Base-by-base conservation (phyloP, 2,888 invertebrate genomes). In the Synergus japonicus region DNA sequence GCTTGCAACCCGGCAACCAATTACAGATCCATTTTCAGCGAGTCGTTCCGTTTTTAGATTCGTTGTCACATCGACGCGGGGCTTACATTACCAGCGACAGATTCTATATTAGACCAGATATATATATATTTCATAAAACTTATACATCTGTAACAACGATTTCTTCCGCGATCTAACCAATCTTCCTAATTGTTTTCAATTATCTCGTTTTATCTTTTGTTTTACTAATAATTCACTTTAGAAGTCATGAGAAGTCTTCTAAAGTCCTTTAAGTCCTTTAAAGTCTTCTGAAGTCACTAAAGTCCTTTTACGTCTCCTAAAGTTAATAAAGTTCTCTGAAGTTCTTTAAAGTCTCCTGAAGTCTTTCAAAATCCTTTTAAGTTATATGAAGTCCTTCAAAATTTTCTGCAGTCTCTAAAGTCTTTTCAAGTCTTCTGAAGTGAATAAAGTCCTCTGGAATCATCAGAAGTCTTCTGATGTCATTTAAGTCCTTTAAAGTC, bases 11-110 rank as follows among this genome's bases (percentile, higher is more conserved):
- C 41, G 37, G 65, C 65, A 41, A 65, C 65, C 65, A 66, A 67
- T 66, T 66, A 66, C 66, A 66, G 18, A 66, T 66, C 44, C 66
- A 66, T 66, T 66, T 66, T 66, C 66, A 46, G 22, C 12, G 18
- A 46, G 67, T 44, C 18, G 9, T 13, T 67, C 44, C 44, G 44
- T 67, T 67, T 67, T 67, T 44, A 67, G 67, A 67, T 4, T 4
- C 10, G 44, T 67, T 46, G 67, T 22, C 12, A 2, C 44, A 44
- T 46, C 44, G 18, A 18, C 18, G 22, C 67, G 10, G 22, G 13
- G 67, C n/a, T 13, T 67, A 22, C 12, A 67, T 67, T 46, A 44
- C 67, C 22, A 66, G 12, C n/a, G 44, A 18, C 46, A 67, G 18
- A 67, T 67, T 46, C 43, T 67, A 43, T 46, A 29, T 41, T 43